Base-by-base conservation (phyloP, 2,113 vertebrate genomes). In the Eublepharis macularius region DNA sequence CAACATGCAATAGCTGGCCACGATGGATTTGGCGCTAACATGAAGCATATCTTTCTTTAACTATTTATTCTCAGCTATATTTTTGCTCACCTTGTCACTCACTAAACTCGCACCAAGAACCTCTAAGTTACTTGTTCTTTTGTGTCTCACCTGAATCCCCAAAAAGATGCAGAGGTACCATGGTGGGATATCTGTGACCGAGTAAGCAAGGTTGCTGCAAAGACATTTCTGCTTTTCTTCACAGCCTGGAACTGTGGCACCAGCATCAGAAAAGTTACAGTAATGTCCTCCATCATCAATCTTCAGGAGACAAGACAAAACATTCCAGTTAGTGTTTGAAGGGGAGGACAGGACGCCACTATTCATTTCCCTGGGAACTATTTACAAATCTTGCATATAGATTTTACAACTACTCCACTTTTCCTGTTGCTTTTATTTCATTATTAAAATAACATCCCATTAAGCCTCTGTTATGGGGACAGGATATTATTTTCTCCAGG, bases 151-250 rank as follows among this genome's bases (percentile, higher is more conserved):
- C 98, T 99, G 99, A 93, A 98, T 96, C 65, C 98, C 99, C 78
- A 99, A 88, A 83, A 99, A 92, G 93, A 99, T 96, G 93, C 98
- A 99, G 74, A 99, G 95, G 90, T 99, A 97, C 98, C 98, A 99
- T 0, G 98, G 98, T 4, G 98, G 98, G 4, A 95, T 90, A 0
- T 99, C 98, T 0, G 97, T 97, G 72, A 99, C 87, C 2, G 94
- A 87, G 21, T 98, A 99, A 8, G 94, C 96, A 45, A 98, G 92
- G 41, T 95, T 96, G 86, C 91, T 93, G 14, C 80, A 86, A 1
- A 43, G 13, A 6, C 26, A 80, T 74, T 85, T 34, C 12, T 65
- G 63, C 26, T 49, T 34, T 77, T 69, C 10, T 54, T 81, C 69
- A 49, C 47, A 43, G 81, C 4, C 11, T 7, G 0, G 66, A 54